These are phyloP conservation scores for Aleiodes sp. DNA, from an alignment of 1,140 invertebrate genomes.

Conservation along the genomic window DNA sequence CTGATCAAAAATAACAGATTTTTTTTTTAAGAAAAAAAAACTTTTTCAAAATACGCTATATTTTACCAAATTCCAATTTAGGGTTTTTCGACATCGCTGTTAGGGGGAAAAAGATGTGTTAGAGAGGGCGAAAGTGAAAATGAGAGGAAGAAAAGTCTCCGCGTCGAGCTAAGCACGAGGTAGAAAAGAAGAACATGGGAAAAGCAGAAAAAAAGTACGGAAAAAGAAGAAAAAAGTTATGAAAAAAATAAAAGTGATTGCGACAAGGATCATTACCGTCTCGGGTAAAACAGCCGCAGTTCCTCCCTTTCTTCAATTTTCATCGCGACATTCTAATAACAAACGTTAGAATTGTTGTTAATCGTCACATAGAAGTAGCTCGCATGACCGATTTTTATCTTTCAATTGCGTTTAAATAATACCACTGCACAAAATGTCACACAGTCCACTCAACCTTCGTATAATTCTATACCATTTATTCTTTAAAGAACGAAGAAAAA, in stretches of 20 bases:
- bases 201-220: slow-evolving; percentile 2
- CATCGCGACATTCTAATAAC: slow-evolving; percentile 21
- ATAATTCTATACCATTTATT: neutral
- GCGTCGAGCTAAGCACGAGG: neutral
- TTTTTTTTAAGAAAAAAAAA: too few species aligned
- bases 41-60: too few species aligned
- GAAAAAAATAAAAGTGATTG: slow-evolving; percentile 29
- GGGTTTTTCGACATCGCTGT: too few species aligned
- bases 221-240: slow-evolving; percentile 18
- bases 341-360: slow-evolving; percentile 20
- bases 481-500: neutral
- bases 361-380: slow-evolving; percentile 21
- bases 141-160: neutral
- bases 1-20: too few species aligned
- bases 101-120: neutral
- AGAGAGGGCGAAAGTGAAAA: neutral
- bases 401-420: slow-evolving; percentile 28
- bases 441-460: neutral
- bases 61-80: too few species aligned
- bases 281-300: neutral
- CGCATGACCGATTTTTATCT: slow-evolving; percentile 30
- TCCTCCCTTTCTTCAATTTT: neutral
- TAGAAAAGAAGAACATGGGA: neutral
- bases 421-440: slow-evolving; percentile 24
- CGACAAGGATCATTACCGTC: slow-evolving; percentile 17